phyloP scores from a whole-genome alignment of 2,113 vertebrate genomes.

The Macroglossus sobrinus region DNA sequence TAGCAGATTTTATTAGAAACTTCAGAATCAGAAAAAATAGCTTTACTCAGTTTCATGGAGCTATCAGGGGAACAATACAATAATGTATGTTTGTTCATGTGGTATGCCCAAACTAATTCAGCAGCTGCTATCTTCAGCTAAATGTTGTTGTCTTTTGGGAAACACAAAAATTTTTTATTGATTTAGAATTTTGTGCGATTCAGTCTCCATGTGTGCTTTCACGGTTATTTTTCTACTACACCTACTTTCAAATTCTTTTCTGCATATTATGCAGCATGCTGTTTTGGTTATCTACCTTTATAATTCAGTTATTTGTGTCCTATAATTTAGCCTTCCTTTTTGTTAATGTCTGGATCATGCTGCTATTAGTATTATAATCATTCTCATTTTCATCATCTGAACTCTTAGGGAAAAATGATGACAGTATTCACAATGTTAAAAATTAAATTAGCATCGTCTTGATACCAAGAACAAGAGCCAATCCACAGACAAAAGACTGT shows the following conservation, averaged over 20 bases:
- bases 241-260: background rate
- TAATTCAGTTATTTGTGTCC: background rate
- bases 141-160: background rate
- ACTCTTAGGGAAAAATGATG: background rate
- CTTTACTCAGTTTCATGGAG: background rate
- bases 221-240: background rate
- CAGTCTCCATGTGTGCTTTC: background rate
- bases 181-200: background rate
- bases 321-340: background rate
- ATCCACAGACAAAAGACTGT: background rate
- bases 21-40: background rate
- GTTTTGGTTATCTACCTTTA: background rate
- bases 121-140: background rate
- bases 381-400: slow-evolving; percentile 18
- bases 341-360: background rate
- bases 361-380: background rate
- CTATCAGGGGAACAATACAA: background rate
- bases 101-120: background rate
- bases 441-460: slow-evolving; percentile 31
- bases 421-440: background rate
- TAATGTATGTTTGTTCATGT: background rate
- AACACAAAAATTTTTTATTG: background rate
- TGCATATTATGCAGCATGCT: background rate
- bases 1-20: background rate
- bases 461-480: background rate